Base-by-base conservation (phyloP, 2,797 vertebrate genomes). In the Tangara arthus region DNA sequence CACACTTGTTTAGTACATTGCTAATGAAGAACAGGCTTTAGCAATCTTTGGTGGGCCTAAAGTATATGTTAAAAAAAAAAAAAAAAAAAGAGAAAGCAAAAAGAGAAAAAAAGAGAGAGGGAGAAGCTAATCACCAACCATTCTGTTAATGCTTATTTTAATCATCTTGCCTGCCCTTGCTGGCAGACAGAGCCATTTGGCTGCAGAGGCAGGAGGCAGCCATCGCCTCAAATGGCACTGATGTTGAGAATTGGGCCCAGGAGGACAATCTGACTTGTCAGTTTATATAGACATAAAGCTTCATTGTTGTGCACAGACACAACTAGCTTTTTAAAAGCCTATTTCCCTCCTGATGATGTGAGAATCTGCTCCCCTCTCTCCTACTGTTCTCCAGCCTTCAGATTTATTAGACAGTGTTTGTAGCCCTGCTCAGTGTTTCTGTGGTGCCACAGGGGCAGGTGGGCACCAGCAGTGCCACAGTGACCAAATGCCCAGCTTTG, bases 251-350 rank as follows among this genome's bases (percentile, higher is more conserved):
- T 88, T 97, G 95, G 97, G 95, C 98, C 97, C 97, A 20, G 92
- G 98, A 97, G 98, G 87, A 85, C 96, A 93, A 95, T 98, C 97
- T 97, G 95, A 98, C 97, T 97, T 98, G 97, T 98, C 98, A 97
- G 97, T 98, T 98, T 98, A 98, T 98, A 98, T 96, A 98, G 97
- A 98, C 95, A 94, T 98, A 97, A 97, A 97, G 96, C 96, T 97
- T 96, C 96, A 96, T 95, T 93, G 93, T 96, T 94, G 96, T 97
- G 96, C 94, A 97, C 94, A 97, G 84, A 88, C 63, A 81, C 96
- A 93, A 97, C 94, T 95, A 91, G 94, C 96, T 97, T 94, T 95
- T 97, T 96, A 97, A 96, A 96, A 93, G 82, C 81, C 96, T 97
- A 13, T 95, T 94, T 97, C 89, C 91, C 82, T 92, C 92, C 96